Evolutionary conservation across 2,113 vertebrate species (phyloP), one percentile per base, ranked within the genome.

Genomic region (Corythornis madagascariensis): DNA sequence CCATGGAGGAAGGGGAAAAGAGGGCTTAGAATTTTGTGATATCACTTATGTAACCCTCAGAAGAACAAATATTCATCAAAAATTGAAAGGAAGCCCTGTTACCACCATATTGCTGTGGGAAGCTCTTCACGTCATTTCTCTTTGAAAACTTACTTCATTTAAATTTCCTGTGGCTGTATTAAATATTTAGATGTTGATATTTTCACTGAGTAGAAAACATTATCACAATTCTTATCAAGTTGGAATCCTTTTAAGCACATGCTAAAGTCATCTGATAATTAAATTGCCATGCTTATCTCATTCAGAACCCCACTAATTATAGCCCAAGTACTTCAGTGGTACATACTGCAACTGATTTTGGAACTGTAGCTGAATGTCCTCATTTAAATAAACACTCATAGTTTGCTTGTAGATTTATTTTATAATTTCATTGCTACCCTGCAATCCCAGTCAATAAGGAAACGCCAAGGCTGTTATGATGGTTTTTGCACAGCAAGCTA

Each of bases 151-250:
- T 85, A 91, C 53, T 86, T 85, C 47, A 91, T 91, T 94, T 93
- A 88, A 77, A 86, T 92, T 92, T 89, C 82, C 65, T 60, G 79
- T 10, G 79, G 89, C 48, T 69, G 18, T 89, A 93, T 96, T 89
- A 96, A 95, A 96, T 94, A 96, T 96, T 95, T 95, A 93, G 87
- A 81, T 91, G 94, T 93, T 96, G 87, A 83, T 94, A 89, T 93
- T 95, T 96, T 92, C 69, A 74, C 74, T 10, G 21, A 88, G 83
- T 88, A 74, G 72, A 88, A 95, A 96, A 94, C 69, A 93, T 79
- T 71, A 94, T 55, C 72, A 42, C 69, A 85, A 52, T 91, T 93
- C 91, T 88, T 78, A 91, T 75, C 79, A 71, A 88, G 84, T n/a
- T 80, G 50, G 72, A 93, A 86, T 88, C 48, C 72, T 93, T 92